These are phyloP conservation scores for Aphelinus certus DNA, from an alignment of 1,140 invertebrate genomes.

Conservation along the genomic window DNA sequence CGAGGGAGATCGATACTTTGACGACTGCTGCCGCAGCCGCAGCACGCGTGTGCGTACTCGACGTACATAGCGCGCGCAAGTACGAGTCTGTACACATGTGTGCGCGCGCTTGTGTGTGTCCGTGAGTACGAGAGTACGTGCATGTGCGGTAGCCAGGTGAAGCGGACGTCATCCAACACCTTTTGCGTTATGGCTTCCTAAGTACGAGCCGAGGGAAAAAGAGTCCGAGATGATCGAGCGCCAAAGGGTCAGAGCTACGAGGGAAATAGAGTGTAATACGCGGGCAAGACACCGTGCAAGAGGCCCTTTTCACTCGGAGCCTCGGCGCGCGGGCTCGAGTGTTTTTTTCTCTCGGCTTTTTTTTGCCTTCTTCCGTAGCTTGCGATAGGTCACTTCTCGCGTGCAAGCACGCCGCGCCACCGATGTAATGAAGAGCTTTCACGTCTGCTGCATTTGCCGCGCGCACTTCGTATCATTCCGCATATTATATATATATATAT, in stretches of 20 bases:
- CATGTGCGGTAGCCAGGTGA: constrained; percentile 6
- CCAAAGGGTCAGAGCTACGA: no score
- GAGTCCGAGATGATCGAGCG: background rate
- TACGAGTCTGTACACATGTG: background rate
- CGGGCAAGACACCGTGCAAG: no score
- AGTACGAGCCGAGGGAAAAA: background rate
- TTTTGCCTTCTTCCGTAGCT: background rate
- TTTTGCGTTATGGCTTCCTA: constrained; percentile 34
- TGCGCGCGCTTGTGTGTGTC: background rate
- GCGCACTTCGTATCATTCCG: no score
- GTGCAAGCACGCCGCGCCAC: background rate
- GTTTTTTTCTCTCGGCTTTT: no score
- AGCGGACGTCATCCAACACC: constrained; percentile 33
- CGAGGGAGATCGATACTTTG: constrained; percentile 27
- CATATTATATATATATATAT: no score
- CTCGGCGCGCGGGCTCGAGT: no score
- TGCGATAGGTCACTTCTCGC: background rate
- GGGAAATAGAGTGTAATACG: no score
- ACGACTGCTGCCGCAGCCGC: constrained; percentile 2
- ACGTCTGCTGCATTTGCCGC: no score
- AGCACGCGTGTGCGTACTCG: background rate
- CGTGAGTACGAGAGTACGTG: background rate
- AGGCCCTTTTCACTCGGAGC: no score
- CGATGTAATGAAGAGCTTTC: no score
- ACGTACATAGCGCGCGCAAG: background rate